Conservation (phyloP, 1,140 invertebrate species). For the Diabrotica virgifera region DNA sequence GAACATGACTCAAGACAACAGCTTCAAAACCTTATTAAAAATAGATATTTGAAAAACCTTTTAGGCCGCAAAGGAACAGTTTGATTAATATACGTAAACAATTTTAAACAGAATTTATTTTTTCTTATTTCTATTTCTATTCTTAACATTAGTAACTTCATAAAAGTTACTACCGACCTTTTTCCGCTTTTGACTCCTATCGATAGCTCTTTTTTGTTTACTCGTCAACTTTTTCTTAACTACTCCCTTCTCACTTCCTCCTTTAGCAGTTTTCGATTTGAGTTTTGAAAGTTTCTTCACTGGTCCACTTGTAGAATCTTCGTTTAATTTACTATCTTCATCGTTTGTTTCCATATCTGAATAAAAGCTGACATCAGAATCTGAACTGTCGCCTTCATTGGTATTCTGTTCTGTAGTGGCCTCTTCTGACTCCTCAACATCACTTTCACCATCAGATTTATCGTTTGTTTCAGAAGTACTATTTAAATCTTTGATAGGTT, state of each 20-base stretch:
- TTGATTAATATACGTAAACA: neutral
- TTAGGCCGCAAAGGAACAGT: neutral
- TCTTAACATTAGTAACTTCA: constrained; percentile 90
- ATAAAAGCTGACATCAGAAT: constrained; percentile 59
- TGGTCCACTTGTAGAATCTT: constrained; percentile 29
- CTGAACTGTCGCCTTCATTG: constrained; percentile 28
- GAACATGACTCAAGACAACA: too few relatives aligned
- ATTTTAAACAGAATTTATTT: constrained; percentile 30
- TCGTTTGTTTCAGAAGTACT: neutral
- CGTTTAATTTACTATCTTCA: constrained; percentile 48
- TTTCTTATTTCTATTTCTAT: constrained; percentile 69
- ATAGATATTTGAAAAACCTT: neutral
- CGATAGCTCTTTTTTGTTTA: constrained; percentile 72
- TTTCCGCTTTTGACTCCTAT: constrained; percentile 72
- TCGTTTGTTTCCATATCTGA: constrained; percentile 57
- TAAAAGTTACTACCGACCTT: constrained; percentile 94
- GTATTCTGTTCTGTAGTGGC: constrained; percentile 37
- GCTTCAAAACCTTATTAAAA: too few relatives aligned
- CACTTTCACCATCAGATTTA: constrained; percentile 34
- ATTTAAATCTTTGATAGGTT: constrained; percentile 53
- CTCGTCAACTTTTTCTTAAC: constrained; percentile 62
- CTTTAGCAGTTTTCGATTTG: constrained; percentile 12
- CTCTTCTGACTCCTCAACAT: constrained; percentile 31
- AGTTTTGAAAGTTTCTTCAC: constrained; percentile 27
- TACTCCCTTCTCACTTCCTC: neutral